Evolutionary conservation across 1,140 invertebrate species (phyloP).

Genomic region (Semibalanus balanoides): DNA sequence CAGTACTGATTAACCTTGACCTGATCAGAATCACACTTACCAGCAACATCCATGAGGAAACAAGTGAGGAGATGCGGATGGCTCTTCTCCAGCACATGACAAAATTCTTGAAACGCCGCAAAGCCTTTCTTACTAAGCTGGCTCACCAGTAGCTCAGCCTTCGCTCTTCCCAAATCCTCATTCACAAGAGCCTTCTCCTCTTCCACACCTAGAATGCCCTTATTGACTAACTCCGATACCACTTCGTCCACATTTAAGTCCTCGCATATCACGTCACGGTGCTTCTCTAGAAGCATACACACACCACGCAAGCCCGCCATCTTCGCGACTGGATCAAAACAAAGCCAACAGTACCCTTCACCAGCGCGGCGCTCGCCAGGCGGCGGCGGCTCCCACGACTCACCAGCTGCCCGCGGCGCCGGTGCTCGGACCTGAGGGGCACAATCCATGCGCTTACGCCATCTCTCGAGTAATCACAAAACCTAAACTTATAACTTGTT

Average conservation of each 20-base stretch:
- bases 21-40: too few relatives aligned
- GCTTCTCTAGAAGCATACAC: background rate
- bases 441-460: too few relatives aligned
- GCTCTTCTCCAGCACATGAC: background rate
- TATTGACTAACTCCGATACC: background rate
- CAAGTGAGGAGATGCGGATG: background rate
- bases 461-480: too few relatives aligned
- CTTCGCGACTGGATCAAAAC: background rate
- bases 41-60: conserved; percentile 1
- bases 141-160: background rate
- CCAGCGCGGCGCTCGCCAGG: background rate
- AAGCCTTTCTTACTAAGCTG: background rate
- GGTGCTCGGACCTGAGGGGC: too few relatives aligned
- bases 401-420: too few relatives aligned
- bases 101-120: conserved; percentile 4
- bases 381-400: background rate
- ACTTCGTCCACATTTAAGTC: background rate
- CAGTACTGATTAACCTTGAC: too few relatives aligned
- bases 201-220: background rate
- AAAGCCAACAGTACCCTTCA: background rate
- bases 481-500: too few relatives aligned
- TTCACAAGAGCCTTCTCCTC: background rate
- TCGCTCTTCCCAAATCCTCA: background rate
- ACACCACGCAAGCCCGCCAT: conserved; percentile 1
- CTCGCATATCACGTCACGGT: background rate